Evolutionary conservation across 2,888 invertebrate species (phyloP).

Genomic region (Xestobium rufovillosum): DNA sequence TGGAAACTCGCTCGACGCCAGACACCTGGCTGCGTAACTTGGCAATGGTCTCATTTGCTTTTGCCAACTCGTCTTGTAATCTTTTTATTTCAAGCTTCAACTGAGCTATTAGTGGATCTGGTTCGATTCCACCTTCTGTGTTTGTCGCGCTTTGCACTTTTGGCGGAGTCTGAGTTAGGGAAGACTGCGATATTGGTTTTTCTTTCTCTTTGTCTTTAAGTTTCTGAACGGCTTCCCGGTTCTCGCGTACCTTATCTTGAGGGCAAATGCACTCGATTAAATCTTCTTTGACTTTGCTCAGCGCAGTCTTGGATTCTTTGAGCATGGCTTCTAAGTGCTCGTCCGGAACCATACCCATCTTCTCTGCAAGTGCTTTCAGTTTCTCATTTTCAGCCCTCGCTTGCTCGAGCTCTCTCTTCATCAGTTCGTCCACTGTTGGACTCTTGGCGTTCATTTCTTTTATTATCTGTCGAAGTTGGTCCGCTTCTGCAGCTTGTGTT

Average conservation of each 20-base stretch:
- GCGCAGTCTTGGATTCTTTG: conserved; percentile 34
- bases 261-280: conserved; percentile 22
- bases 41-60: conserved; percentile 23
- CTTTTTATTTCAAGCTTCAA: conserved; percentile 14
- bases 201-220: conserved; percentile 17
- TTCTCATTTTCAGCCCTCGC: conserved; percentile 27
- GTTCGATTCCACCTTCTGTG: conserved; percentile 5
- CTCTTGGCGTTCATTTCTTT: conserved; percentile 24
- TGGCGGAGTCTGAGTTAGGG: not conserved
- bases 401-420: conserved; percentile 22
- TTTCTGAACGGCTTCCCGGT: not conserved
- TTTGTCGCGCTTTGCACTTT: not conserved
- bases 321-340: conserved; percentile 33
- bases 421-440: not conserved
- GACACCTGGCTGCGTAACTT: conserved; percentile 17
- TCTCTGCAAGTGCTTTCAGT: conserved; percentile 14
- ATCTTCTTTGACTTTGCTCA: conserved; percentile 33
- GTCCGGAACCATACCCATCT: conserved; percentile 18
- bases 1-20: conserved; percentile 9
- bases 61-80: conserved; percentile 22
- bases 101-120: conserved; percentile 8
- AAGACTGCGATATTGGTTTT: conserved; percentile 8
- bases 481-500: not conserved
- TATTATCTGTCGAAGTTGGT: conserved; percentile 4
- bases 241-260: conserved; percentile 31